These are phyloP conservation scores for Hypsopygia costalis DNA, from an alignment of 2,888 invertebrate species.

Conservation along the genomic window DNA sequence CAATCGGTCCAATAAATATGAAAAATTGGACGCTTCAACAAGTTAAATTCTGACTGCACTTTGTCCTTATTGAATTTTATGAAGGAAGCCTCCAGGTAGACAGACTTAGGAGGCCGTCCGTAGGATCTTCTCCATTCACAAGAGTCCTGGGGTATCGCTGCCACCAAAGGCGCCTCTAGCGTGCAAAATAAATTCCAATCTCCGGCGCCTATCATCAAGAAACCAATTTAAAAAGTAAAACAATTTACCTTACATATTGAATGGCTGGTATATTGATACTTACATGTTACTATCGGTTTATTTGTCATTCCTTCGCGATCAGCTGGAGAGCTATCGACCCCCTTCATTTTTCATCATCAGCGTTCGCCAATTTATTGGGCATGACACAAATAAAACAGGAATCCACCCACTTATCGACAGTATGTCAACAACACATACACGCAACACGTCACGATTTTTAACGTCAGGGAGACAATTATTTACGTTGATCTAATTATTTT, in stretches of 20 bases:
- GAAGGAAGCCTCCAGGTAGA: constrained; percentile 90
- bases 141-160: constrained; percentile 91
- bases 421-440: constrained; percentile 10
- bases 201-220: constrained; percentile 84
- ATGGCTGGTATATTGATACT: constrained; percentile 41
- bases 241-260: neutral
- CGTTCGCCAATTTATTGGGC: constrained; percentile 52
- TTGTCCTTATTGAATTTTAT: constrained; percentile 88
- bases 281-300: constrained; percentile 88
- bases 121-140: constrained; percentile 96
- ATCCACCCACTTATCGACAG: constrained; percentile 66
- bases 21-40: constrained; percentile 93
- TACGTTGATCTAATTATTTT: constrained; percentile 21
- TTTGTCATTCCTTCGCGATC: constrained; percentile 82
- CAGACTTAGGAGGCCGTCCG: constrained; percentile 91
- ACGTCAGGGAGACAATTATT: neutral
- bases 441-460: constrained; percentile 5
- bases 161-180: constrained; percentile 87
- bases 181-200: constrained; percentile 91
- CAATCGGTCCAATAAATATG: constrained; percentile 98
- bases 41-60: constrained; percentile 87
- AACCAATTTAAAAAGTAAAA: constrained; percentile 1
- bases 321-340: constrained; percentile 70
- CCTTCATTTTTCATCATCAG: constrained; percentile 82
- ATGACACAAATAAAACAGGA: constrained; percentile 63